A percentile compares a stretch with the other conserved stretches of the same genome.
phyloP scores from a whole-genome alignment of 1,140 invertebrate genomes.

The Trichonephila clavipes region DNA sequence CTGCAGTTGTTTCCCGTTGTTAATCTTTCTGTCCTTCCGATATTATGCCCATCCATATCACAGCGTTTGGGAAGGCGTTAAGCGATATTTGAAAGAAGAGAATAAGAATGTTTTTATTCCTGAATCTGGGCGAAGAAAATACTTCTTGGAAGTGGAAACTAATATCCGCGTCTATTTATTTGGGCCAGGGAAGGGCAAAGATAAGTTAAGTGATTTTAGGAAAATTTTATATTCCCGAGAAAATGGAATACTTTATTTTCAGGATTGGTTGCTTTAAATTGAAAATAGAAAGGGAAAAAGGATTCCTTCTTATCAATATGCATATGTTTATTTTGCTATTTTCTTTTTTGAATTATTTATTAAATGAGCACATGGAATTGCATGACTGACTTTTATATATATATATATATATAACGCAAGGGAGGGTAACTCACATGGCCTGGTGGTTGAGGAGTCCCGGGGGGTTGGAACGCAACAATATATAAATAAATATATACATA shows the following conservation, averaged over 20 bases:
- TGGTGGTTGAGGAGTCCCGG: too few species aligned
- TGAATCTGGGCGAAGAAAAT: not conserved
- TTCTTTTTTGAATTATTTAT: too few species aligned
- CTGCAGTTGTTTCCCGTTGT: constrained; percentile 64
- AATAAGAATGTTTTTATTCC: constrained; percentile 47
- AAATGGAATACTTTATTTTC: not conserved
- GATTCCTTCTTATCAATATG: not conserved
- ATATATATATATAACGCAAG: too few species aligned
- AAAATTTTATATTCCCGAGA: not conserved
- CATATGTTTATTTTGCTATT: too few species aligned
- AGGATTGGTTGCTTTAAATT: not conserved
- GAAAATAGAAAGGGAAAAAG: not conserved
- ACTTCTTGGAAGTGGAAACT: constrained; percentile 16
- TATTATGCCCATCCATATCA: constrained; percentile 65
- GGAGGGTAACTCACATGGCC: too few species aligned
- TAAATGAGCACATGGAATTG: too few species aligned
- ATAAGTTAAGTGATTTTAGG: not conserved
- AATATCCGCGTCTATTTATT: constrained; percentile 44
- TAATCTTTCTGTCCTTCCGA: constrained; percentile 63
- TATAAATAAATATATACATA: too few species aligned
- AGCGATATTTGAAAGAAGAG: constrained; percentile 22
- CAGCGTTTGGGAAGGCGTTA: not conserved
- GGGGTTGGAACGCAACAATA: too few species aligned
- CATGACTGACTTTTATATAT: too few species aligned
- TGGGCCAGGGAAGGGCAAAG: not conserved